Evolutionary conservation across 1,140 invertebrate genomes (phyloP).

Genomic region (Heterodera schachtii): DNA sequence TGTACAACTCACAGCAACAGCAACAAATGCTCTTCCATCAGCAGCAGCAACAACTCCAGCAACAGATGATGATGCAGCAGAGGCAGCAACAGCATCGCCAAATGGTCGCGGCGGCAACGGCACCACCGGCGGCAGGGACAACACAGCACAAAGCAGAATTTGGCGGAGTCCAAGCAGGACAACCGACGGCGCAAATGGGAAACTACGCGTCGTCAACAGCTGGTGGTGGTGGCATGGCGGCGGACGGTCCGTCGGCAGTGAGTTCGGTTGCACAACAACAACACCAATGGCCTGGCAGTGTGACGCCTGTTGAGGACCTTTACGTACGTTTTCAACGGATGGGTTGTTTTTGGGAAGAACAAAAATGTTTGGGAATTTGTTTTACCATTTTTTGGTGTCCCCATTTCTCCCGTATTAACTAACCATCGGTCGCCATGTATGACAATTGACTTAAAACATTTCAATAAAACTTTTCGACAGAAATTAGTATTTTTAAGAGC

Average conservation of each 20-base stretch:
- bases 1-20: conserved; percentile 26
- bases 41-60: conserved; percentile 17
- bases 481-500: not conserved
- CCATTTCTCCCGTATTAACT: too few species aligned
- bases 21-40: conserved; percentile 12
- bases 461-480: not conserved
- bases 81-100: not conserved
- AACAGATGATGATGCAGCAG: not conserved
- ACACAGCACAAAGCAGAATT: conserved; percentile 16
- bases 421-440: too few species aligned
- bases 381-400: too few species aligned
- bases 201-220: not conserved
- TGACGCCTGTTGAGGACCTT: conserved; percentile 24
- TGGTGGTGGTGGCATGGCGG: conserved; percentile 13
- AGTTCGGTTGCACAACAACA: not conserved
- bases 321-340: not conserved
- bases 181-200: too few species aligned
- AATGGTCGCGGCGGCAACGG: not conserved
- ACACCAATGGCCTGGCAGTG: not conserved
- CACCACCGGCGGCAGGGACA: not conserved
- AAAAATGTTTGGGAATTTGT: too few species aligned
- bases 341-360: too few species aligned
- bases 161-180: too few species aligned
- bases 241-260: not conserved
- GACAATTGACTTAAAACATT: too few species aligned